Evolutionary conservation across 2,797 vertebrate species (phyloP), one percentile per base, ranked within the genome.

Genomic region (Passerculus sandwichensis): DNA sequence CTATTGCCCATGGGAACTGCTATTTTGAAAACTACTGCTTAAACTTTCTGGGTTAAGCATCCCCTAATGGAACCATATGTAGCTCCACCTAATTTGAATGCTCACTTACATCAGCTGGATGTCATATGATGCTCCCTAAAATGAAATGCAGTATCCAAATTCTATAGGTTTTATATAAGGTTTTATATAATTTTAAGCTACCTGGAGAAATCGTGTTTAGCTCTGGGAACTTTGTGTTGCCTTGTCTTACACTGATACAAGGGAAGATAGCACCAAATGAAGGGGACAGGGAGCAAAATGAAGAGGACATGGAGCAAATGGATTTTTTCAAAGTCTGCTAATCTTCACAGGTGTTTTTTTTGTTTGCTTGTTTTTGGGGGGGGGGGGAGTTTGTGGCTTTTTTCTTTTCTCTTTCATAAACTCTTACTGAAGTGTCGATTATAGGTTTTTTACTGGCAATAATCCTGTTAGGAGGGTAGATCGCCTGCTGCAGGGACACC

Each of bases 11-110:
- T 90, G 60, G 64, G 90, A 90, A 56, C 38, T 48, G 51, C 54
- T 90, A 53, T 84, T 90, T 93, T 79, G 76, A 94, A 94, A 94
- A 88, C 29, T 81, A 65, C 34, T 85, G 25, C 64, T 62, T 69
- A 34, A 90, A 78, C 66, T 79, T 90, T 81, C 87, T 94, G 57
- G 64, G 53, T 88, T 94, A 88, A 94, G 45, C 70, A 91, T 82
- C 34, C 56, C 74, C 34, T 20, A 2, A 76, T 65, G 76, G 56
- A 90, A 75, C 16, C 2, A 2, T 42, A 29, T 2, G 0, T 62
- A 81, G 15, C 26, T 91, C 67, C 76, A 79, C 47, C 53, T 81
- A 60, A 84, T 84, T 94, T 81, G 89, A 89, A 78, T 84, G 66
- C 44, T 92, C 34, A 76, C n/a, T 93, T 90, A 47, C 17, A 74